A percentile compares a stretch with the other conserved stretches of the same genome.
Evolutionary conservation across 2,797 vertebrate species (phyloP).

Genomic region (Sebastes kiyomatsui): DNA sequence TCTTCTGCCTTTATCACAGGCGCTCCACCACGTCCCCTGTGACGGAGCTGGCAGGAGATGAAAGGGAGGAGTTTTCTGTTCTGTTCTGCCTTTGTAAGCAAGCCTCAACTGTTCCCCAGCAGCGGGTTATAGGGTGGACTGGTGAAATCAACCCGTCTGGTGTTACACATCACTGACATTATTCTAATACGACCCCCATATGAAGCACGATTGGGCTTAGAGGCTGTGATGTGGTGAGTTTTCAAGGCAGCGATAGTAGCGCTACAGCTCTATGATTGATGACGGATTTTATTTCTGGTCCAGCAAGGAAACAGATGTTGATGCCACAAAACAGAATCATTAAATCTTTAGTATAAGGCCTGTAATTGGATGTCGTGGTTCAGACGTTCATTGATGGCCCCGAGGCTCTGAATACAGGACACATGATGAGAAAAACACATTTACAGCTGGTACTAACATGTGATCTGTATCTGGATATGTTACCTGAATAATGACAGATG

Average conservation of each 20-base stretch:
- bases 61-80: constrained; percentile 55
- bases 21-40: constrained; percentile 42
- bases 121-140: constrained; percentile 1
- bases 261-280: not conserved
- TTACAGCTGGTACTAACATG: not conserved
- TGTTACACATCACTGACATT: constrained; percentile 19
- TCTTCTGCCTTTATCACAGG: constrained; percentile 27
- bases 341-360: constrained; percentile 23
- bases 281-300: constrained; percentile 6
- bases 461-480: not conserved
- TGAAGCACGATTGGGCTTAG: not conserved
- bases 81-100: constrained; percentile 35
- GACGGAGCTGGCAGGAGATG: constrained; percentile 63
- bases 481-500: not conserved
- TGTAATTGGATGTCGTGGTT: constrained; percentile 49
- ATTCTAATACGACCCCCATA: constrained; percentile 6
- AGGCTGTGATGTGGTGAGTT: constrained; percentile 15
- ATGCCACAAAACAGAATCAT: constrained; percentile 33
- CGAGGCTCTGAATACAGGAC: not conserved
- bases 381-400: constrained; percentile 45
- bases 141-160: constrained; percentile 25
- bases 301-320: constrained; percentile 22
- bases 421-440: not conserved
- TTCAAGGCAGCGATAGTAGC: constrained; percentile 7
- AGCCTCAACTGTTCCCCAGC: constrained; percentile 20